Evolutionary conservation across 2,113 vertebrate species (phyloP), one percentile per base, ranked within the genome.

Genomic region (Salvelinus alpinus): DNA sequence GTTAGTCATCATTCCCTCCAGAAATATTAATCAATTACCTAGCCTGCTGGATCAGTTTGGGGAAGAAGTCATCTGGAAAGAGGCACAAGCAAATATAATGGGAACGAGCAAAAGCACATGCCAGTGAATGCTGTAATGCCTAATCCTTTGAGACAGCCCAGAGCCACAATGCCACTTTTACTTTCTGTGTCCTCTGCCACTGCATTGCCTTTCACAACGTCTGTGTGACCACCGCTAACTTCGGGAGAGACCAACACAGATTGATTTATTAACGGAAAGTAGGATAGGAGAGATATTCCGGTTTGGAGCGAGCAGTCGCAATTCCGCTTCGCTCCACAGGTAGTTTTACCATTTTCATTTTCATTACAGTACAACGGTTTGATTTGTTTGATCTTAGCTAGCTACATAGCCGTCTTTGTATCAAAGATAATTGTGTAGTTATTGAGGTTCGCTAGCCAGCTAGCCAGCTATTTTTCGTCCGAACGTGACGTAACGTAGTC

Each of bases 21-120:
- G 92, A 93, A 94, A 94, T 92, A 93, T 94, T 92, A 93, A 92
- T 93, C 91, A 93, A 91, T 93, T 92, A 94, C 93, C 91, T 86
- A 90, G 89, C 86, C 90, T 85, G 87, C 89, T 82, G 83, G 90
- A 93, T 93, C 90, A 85, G 91, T 92, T 92, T 90, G 91, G 88
- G 82, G 86, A 88, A 91, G 91, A 94, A 93, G 90, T 93, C 91
- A 93, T 94, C 91, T 93, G 91, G 93, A 93, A 94, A 93, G 90
- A 92, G 89, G 88, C 91, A 92, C 90, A 87, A 88, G 90, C 89
- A 91, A 90, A 92, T 92, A 89, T 91, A 93, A 93, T 88, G 89
- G 91, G 84, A 90, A 83, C 27, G 76, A 92, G 88, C 87, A 90
- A 89, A 87, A 91, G 89, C 91, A 91, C 89, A 85, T 90, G 89